Base-by-base conservation (phyloP, 2,888 invertebrate species). In the Onthophagus sagittarius region DNA sequence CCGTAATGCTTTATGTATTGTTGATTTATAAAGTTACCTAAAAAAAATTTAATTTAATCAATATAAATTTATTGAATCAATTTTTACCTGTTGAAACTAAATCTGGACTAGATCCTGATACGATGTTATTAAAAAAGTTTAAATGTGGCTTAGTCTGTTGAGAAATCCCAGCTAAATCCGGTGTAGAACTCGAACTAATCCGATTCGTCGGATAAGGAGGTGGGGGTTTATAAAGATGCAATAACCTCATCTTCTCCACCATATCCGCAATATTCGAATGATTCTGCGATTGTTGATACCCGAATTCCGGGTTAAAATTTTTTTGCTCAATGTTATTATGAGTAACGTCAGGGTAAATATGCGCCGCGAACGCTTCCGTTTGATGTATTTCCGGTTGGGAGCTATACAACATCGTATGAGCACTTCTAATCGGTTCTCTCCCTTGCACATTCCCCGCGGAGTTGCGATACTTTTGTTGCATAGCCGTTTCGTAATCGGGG, bases 401-500 rank as follows among this genome's bases (percentile, higher is more conserved):
- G 78, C 92, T 91, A 83, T 90, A 91, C 69, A 88, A 83, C 9
- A 88, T 83, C 0, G 88, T 86, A 76, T 78, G 77, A 15, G 78
- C 76, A 62, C 78, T 79, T 63, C 78, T 74, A 13, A 78, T 78
- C 64, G 79, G 81, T 78, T 77, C 80, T 23, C 77, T 74, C 76
- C 75, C 79, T 65, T 73, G 75, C 9, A 72, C 72, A 3, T 73
- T 65, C 73, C 85, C 85, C n/a, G 88, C 85, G n/a, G 88, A 87
- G 32, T 87, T 89, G 69, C 90, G 88, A 84, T 94, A 93, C 83
- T 95, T 95, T 80, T 94, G 93, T 83, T 94, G 94, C 75, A 98
- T 89, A 11, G 97, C 97, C 0, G 96, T 95, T 83, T 97, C 97
- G 85, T 98, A 98, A 86, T 97, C 97, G 0, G 98, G 98, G 0